Evolutionary conservation across 2,113 vertebrate species (phyloP).

Genomic region (Corythaixoides concolor): DNA sequence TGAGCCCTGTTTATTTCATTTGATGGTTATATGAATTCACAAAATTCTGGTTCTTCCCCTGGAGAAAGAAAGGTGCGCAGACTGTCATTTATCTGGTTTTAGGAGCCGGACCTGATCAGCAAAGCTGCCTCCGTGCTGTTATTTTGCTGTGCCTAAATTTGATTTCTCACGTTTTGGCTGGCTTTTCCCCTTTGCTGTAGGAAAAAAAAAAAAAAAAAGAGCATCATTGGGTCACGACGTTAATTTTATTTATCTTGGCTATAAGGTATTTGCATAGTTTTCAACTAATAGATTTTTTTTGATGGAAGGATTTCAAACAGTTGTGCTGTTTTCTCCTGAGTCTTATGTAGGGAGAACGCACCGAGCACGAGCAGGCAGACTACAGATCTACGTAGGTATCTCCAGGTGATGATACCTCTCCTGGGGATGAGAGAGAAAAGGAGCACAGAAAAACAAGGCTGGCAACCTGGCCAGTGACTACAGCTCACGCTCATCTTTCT

Average conservation of each 20-base stretch:
- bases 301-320: not conserved
- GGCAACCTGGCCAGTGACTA: too few species aligned
- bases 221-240: not conserved
- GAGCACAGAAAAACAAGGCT: not conserved
- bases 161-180: not conserved
- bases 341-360: too few species aligned
- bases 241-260: not conserved
- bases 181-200: not conserved
- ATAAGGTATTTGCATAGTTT: not conserved
- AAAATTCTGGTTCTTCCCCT: not conserved
- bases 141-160: not conserved
- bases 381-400: not conserved
- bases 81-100: not conserved
- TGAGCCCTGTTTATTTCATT: not conserved
- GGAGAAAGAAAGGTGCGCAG: not conserved
- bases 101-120: not conserved
- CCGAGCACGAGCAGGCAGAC: not conserved
- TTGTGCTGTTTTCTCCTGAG: too few species aligned
- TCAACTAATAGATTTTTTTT: not conserved
- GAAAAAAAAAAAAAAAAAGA: not conserved
- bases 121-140: not conserved
- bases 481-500: accelerated
- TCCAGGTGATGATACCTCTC: not conserved
- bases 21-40: not conserved
- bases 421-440: not conserved